phyloP scores from a whole-genome alignment of 1,140 invertebrate genomes.

The Lamellibrachia luymesi region DNA sequence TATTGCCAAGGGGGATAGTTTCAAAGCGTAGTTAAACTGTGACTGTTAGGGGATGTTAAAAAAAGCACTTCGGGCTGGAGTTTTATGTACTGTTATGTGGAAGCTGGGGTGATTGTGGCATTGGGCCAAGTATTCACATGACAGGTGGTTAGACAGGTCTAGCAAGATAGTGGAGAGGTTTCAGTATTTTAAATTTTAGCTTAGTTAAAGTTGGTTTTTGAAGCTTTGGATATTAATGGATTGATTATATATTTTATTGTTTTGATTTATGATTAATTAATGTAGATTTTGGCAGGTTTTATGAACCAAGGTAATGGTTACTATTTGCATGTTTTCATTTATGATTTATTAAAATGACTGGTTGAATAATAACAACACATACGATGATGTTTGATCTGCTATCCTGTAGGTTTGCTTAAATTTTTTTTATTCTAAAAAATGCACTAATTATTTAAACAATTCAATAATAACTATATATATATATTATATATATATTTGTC shows the following conservation, averaged over 20 bases:
- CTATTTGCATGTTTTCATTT: no score
- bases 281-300: not conserved
- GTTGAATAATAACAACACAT: not conserved
- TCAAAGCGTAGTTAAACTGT: not conserved
- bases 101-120: not conserved
- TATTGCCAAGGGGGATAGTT: not conserved
- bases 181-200: not conserved
- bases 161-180: not conserved
- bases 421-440: no score
- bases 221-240: not conserved
- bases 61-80: not conserved
- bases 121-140: not conserved
- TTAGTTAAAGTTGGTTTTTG: not conserved
- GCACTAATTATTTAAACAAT: no score
- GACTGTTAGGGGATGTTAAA: not conserved
- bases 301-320: not conserved
- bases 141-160: not conserved
- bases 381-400: no score
- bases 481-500: no score
- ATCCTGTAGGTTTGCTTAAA: no score
- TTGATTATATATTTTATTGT: not conserved
- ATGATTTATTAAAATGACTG: not conserved
- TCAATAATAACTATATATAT: no score
- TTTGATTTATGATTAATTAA: not conserved
- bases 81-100: not conserved